Base-by-base conservation (phyloP, 2,797 vertebrate species). In the Acanthopagrus latus region DNA sequence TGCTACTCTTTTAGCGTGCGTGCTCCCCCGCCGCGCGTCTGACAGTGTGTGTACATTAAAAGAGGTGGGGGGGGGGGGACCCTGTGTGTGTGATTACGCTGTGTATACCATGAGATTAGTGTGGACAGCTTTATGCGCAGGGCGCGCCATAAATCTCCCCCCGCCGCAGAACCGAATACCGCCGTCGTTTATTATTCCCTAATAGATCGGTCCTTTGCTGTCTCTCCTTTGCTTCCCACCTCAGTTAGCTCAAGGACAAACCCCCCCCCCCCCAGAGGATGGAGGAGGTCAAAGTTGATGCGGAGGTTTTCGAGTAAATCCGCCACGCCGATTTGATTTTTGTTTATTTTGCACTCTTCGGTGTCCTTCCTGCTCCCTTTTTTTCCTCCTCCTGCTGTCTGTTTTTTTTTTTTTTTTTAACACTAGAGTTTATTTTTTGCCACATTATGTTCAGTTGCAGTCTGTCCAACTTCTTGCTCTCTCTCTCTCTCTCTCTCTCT, bases 31-130 rank as follows among this genome's bases (percentile, higher is more conserved):
- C 85, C 0, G 81, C 20, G 86, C 70, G 18, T 82, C 56, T 91
- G 90, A 90, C 87, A 89, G 83, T 4, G 33, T 94, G 90, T 93
- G 86, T 91, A 92, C 88, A 85, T 93, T 90, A 82, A 86, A 86
- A 62, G 41, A 8, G 21, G 23, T 0, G 29, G 29, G 6, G 29
- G 29, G 29, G 29, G 5, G 29, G 14, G 41, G 76, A 54, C 81
- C 76, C 80, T 59, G 75, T 84, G 74, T 80, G 88, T 89, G 84
- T 91, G 87, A 91, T 89, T 91, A 88, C 62, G 25, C 80, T 85
- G 90, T 91, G 88, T 93, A 90, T 91, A 91, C 89, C 89, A 78
- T 87, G 88, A 91, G 92, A 92, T 93, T 93, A 92, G 86, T 82
- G 84, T 76, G 57, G 92, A 93, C 92, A 93, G 92, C 83, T 93